A percentile compares a stretch with the other conserved stretches of the same genome.
phyloP scores from a whole-genome alignment of 2,888 invertebrate genomes.

The Papilio elwesi region DNA sequence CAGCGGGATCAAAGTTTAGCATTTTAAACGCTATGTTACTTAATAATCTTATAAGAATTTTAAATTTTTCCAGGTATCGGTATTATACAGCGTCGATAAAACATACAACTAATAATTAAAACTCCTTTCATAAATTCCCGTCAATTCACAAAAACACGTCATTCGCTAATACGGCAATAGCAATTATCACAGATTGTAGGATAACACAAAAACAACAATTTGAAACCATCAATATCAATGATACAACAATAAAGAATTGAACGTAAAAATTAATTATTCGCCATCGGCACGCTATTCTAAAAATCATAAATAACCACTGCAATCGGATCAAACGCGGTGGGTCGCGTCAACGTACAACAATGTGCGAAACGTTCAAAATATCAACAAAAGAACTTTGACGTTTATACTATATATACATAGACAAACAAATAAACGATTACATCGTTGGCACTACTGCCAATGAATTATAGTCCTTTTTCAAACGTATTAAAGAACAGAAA shows the following conservation, averaged over 20 bases:
- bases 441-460: constrained; percentile 38
- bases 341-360: constrained; percentile 70
- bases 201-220: constrained; percentile 50
- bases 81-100: neutral
- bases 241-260: constrained; percentile 72
- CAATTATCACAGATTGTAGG: constrained; percentile 44
- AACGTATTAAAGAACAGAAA: constrained; percentile 46
- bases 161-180: constrained; percentile 45
- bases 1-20: neutral
- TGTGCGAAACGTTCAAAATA: constrained; percentile 85
- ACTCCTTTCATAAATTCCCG: neutral
- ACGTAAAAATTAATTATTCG: constrained; percentile 81
- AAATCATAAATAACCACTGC: constrained; percentile 80
- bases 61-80: neutral
- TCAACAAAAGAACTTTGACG: constrained; percentile 83
- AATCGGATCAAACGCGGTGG: constrained; percentile 82
- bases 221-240: constrained; percentile 65
- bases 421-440: constrained; percentile 53
- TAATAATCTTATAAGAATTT: neutral
- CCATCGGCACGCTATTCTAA: constrained; percentile 79
- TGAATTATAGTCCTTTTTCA: constrained; percentile 51
- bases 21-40: neutral
- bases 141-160: constrained; percentile 26
- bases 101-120: neutral
- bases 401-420: constrained; percentile 74